Percentiles rank a stretch among this genome's conserved stretches.
Conservation (phyloP, 2,113 vertebrate species). For the Emydocephalus ijimae region DNA sequence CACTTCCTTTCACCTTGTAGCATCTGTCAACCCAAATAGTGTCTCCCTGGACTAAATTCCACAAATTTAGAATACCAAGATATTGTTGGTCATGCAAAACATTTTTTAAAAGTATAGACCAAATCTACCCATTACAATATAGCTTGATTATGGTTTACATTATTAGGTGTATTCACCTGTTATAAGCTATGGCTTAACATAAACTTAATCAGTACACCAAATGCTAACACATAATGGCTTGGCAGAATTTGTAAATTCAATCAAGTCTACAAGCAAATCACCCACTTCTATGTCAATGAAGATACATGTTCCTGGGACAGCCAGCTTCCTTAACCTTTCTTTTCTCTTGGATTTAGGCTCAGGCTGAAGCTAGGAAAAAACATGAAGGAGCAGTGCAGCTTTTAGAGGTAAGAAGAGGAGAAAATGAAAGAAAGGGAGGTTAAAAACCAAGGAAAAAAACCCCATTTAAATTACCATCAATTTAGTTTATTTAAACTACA, state of each 20-base stretch:
- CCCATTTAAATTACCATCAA: neutral
- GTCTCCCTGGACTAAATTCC: neutral
- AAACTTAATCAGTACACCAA: neutral
- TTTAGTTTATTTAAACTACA: neutral
- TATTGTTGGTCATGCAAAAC: neutral
- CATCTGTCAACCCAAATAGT: neutral
- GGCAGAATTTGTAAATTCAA: neutral
- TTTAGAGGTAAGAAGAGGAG: conserved; percentile 87
- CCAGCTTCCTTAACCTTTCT: neutral
- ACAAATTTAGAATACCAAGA: neutral
- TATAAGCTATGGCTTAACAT: neutral
- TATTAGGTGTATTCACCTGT: neutral
- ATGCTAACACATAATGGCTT: neutral
- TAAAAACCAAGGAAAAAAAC: neutral
- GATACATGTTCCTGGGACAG: neutral
- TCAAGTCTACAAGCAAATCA: neutral
- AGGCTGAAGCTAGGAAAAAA: conserved; percentile 90
- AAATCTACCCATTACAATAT: neutral
- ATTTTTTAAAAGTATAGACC: neutral
- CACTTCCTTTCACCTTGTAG: neutral
- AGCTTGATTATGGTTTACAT: neutral
- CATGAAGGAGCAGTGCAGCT: conserved; percentile 96
- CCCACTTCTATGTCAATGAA: neutral
- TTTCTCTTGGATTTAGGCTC: conserved; percentile 75
- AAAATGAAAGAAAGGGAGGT: neutral